These are phyloP conservation scores for Melanotaenia nigrans DNA, from an alignment of 2,797 vertebrate genomes.

Conservation along the genomic window DNA sequence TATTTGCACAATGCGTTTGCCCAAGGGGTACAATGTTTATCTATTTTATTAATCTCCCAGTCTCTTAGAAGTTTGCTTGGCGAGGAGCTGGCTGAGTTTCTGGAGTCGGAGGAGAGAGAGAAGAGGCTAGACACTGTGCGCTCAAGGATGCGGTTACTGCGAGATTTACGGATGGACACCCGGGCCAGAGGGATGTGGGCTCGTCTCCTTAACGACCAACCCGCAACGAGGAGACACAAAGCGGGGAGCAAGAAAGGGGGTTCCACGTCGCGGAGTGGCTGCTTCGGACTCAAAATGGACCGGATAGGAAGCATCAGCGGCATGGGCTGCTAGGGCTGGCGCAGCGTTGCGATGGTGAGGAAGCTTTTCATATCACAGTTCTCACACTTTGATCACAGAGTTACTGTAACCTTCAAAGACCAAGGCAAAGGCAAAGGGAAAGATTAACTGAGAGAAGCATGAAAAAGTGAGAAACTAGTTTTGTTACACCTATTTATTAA, in stretches of 20 bases:
- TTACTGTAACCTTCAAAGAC: neutral
- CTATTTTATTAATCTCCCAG: conserved; percentile 67
- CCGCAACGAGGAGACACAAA: conserved; percentile 84
- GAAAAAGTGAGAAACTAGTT: neutral
- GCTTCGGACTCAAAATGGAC: conserved; percentile 98
- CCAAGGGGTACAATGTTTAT: conserved; percentile 14
- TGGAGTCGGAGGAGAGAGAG: conserved; percentile 84
- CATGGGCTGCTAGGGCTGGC: conserved; percentile 91
- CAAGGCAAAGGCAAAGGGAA: neutral
- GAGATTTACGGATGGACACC: conserved; percentile 87
- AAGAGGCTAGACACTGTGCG: conserved; percentile 79
- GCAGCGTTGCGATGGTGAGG: conserved; percentile 85
- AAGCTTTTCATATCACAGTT: neutral
- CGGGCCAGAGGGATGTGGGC: conserved; percentile 87
- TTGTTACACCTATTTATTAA: neutral
- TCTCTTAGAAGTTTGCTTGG: conserved; percentile 84
- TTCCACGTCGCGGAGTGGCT: conserved; percentile 86
- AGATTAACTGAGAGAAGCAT: neutral
- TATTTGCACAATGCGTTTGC: conserved; percentile 11
- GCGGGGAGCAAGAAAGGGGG: conserved; percentile 87
- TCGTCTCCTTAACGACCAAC: conserved; percentile 87
- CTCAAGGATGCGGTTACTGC: conserved; percentile 82
- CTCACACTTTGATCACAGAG: neutral
- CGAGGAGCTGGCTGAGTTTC: conserved; percentile 84
- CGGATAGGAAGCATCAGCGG: conserved; percentile 95